These are phyloP conservation scores for Stegastes partitus DNA, from an alignment of 2,113 vertebrate species.

Conservation along the genomic window DNA sequence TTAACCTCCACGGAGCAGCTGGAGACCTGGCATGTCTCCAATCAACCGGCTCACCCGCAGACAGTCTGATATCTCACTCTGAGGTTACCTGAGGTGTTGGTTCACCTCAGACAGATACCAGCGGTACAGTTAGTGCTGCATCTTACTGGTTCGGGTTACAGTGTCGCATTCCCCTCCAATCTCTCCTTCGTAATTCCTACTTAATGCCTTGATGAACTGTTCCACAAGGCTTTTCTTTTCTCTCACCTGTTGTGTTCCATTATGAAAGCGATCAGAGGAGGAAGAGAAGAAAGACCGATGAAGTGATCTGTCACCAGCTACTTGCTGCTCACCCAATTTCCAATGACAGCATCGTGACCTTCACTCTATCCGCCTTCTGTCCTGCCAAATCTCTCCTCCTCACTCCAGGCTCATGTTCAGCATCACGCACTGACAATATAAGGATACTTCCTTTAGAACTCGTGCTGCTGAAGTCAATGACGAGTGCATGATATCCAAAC, in stretches of 20 bases:
- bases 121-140: too few relatives aligned
- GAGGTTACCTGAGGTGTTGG: background rate
- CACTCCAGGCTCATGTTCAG: background rate
- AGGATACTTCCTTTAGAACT: background rate
- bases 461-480: background rate
- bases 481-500: constrained; percentile 19
- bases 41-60: background rate
- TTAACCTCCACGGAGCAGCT: constrained; percentile 33
- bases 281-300: constrained; percentile 35
- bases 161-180: constrained; percentile 1
- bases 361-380: background rate
- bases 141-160: background rate
- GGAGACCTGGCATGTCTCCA: constrained; percentile 10
- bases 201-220: background rate
- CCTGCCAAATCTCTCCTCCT: constrained; percentile 21
- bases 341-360: constrained; percentile 17
- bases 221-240: constrained; percentile 1
- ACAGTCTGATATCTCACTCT: constrained; percentile 27
- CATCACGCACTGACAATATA: background rate
- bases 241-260: constrained; percentile 35
- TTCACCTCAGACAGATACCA: background rate
- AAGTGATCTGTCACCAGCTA: constrained; percentile 58
- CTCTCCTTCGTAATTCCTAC: constrained; percentile 16
- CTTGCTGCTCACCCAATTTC: constrained; percentile 19
- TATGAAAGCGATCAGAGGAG: constrained; percentile 2